phyloP scores from a whole-genome alignment of 2,113 vertebrate genomes.

The Poeciliopsis prolifica region DNA sequence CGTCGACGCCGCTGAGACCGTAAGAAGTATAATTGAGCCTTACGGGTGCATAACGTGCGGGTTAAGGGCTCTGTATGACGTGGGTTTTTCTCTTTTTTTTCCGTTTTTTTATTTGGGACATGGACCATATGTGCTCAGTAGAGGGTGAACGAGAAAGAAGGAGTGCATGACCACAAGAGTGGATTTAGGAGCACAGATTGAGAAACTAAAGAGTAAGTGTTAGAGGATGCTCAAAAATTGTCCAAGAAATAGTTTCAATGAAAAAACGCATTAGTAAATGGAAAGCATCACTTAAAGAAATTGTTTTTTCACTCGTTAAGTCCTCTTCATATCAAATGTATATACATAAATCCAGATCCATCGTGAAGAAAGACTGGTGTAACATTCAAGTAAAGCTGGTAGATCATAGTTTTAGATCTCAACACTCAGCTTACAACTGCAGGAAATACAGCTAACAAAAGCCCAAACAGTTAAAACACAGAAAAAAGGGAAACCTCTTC shows the following conservation, averaged over 20 bases:
- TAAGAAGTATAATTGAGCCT: conserved; percentile 72
- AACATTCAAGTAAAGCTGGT: too few relatives aligned
- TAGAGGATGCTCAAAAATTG: neutral
- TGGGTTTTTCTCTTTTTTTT: neutral
- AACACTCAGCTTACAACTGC: too few relatives aligned
- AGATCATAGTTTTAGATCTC: too few relatives aligned
- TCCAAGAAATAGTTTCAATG: neutral
- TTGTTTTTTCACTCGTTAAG: too few relatives aligned
- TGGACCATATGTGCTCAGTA: conserved; percentile 34
- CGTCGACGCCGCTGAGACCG: conserved; percentile 59
- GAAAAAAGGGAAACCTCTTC: too few relatives aligned
- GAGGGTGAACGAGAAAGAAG: neutral
- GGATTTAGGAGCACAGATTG: neutral
- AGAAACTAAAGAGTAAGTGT: neutral
- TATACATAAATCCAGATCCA: too few relatives aligned
- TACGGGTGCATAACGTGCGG: conserved; percentile 58
- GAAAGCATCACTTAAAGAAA: too few relatives aligned
- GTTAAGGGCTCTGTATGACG: conserved; percentile 46
- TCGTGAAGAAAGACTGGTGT: too few relatives aligned
- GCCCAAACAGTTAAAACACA: too few relatives aligned
- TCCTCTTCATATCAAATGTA: too few relatives aligned
- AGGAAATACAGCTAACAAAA: too few relatives aligned
- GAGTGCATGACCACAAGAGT: neutral
- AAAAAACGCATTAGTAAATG: neutral
- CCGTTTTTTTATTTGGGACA: neutral